Evolutionary conservation across 2,797 vertebrate species (phyloP), one percentile per base, ranked within the genome.

Genomic region (Hydrophis major): DNA sequence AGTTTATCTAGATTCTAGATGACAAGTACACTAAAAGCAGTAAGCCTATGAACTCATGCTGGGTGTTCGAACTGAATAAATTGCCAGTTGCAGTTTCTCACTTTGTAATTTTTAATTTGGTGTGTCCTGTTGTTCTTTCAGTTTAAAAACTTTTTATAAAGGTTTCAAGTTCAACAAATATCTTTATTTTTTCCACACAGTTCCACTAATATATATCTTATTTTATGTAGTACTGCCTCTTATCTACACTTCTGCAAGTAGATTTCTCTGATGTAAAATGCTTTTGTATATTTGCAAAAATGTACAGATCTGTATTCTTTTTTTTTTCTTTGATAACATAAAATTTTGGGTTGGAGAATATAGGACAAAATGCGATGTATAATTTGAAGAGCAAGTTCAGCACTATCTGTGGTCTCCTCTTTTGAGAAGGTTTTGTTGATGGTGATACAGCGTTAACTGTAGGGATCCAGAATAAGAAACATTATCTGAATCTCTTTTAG

Each of bases 1-100:
- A 94, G 89, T 18, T 95, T 95, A 78, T 93, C 74, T 69, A 69
- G n/a, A 94, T 11, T 86, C 96, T 69, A 32, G 66, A 94, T 11
- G 87, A 96, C 95, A 94, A 89, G 2, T 25, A 88, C 93, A 92
- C 87, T 92, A 83, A 53, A 16, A 90, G 50, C 4, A 4, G 18
- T 63, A 89, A 55, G 4, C 20, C 20, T 90, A 74, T 25, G 22
- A 88, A 42, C 8, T 47, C 37, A 83, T 83, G 37, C 37, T 47
- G 37, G 37, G 74, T 22, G 20, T 47, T 83, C 4, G 37, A 83
- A 22, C 20, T 47, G 20, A 83, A 83, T 83, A 83, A 83, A 47
- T 7, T 83, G 74, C 37, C 37, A 83, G 10, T 83, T 83, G 20
- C 8, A 83, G 8, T 83, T 83, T 83, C 37, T 47, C 37, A 83